Evolutionary conservation across 2,888 invertebrate species (phyloP).

Genomic region (Aleiodes testaceus): DNA sequence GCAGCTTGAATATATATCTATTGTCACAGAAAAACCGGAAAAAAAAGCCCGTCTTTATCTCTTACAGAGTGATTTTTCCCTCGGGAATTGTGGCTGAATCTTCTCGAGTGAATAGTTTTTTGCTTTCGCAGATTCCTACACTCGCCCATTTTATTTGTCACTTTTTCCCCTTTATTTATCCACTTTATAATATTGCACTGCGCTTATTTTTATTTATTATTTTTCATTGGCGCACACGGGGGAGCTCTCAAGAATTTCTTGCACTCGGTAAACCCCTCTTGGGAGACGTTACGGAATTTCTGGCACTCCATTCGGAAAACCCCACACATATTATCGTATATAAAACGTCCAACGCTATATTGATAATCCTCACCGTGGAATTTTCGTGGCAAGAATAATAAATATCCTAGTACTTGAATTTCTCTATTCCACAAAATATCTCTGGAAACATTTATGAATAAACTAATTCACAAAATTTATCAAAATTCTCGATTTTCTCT

Average conservation of each 20-base stretch:
- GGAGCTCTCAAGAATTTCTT: constrained; percentile 58
- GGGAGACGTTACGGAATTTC: constrained; percentile 58
- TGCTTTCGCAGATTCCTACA: no score
- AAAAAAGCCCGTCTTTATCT: not conserved
- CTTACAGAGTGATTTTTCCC: no score
- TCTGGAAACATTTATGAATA: not conserved
- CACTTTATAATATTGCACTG: constrained; percentile 9
- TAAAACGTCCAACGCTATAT: constrained; percentile 30
- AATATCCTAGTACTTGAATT: constrained; percentile 13
- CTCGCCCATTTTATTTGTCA: constrained; percentile 3
- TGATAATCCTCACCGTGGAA: constrained; percentile 36
- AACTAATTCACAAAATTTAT: no score
- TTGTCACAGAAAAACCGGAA: not conserved
- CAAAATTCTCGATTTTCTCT: no score
- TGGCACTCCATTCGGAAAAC: constrained; percentile 42
- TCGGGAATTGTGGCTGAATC: no score
- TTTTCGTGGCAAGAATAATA: constrained; percentile 41
- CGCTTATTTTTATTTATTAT: not conserved
- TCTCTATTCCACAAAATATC: not conserved
- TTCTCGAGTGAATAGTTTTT: no score
- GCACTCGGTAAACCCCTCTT: constrained; percentile 33
- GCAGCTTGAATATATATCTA: not conserved
- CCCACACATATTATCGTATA: constrained; percentile 37
- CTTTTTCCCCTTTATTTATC: not conserved
- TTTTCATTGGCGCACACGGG: constrained; percentile 34